phyloP scores from a whole-genome alignment of 2,113 vertebrate species.

The Terrapene triunguis region DNA sequence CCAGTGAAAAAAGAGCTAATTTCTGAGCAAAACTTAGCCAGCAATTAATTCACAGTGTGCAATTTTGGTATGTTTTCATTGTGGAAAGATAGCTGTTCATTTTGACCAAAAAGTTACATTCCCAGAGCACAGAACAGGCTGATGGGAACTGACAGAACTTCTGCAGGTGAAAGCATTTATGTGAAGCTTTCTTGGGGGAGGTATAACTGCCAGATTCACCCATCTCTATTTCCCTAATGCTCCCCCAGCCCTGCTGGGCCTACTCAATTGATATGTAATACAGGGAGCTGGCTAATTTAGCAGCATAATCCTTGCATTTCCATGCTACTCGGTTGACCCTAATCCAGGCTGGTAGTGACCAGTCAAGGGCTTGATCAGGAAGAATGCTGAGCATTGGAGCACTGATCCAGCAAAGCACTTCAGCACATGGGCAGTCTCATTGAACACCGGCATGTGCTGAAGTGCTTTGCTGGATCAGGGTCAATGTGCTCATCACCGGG shows the following conservation, averaged over 20 bases:
- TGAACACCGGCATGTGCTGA: not conserved
- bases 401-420: not conserved
- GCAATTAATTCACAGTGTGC: not conserved
- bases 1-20: not conserved
- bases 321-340: not conserved
- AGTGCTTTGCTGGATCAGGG: not conserved
- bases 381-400: not conserved
- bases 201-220: not conserved
- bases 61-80: not conserved
- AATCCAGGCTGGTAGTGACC: not conserved
- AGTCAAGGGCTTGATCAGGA: not conserved
- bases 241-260: not conserved
- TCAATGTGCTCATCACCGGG: accelerated
- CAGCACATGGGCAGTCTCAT: accelerated
- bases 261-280: not conserved
- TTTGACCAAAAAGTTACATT: not conserved
- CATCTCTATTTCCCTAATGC: not conserved
- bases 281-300: not conserved
- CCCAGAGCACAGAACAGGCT: not conserved
- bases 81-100: not conserved
- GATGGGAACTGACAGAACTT: not conserved
- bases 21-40: not conserved
- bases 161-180: not conserved
- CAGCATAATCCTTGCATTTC: not conserved
- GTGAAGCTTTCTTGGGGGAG: not conserved